Evolutionary conservation across 2,797 vertebrate genomes (phyloP), one percentile per base, ranked within the genome.

Genomic region (Hylomyscus alleni): DNA sequence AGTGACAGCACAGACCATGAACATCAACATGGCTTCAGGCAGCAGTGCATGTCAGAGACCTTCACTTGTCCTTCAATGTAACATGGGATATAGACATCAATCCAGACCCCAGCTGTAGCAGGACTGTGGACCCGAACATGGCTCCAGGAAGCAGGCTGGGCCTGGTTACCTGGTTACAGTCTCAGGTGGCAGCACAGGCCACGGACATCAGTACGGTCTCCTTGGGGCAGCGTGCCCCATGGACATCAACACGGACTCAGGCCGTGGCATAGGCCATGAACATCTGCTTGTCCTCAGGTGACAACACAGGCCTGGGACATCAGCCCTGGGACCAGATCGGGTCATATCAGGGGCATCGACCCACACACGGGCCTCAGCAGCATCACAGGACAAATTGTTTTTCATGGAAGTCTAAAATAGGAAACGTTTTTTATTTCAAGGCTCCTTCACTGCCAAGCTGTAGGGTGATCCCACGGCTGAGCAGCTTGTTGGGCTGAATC

Each of bases 81-180:
- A 72, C 19, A 72, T 0, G 0, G 67, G 69, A 1, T n/a, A 72
- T 37, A n/a, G 19, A 72, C 3, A 72, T 72, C 69, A 72, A 72
- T 7, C 19, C 17, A 72, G 19, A 72, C n/a, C 17, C 17, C 17
- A n/a, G 31, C 31, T 69, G 65, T 34, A 69, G 34, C 67, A 37
- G 34, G 17, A n/a, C 34, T 0, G 1, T 0, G 6, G 34, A 69
- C 15, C 6, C 2, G 31, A 26, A 24, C 10, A 62, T 26, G 6
- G n/a, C 17, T 37, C 17, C 67, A 37, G 34, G 67, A 69, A 72
- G 67, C 34, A 37, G n/a, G 17, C 67, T 72, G 67, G n/a, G 37
- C 34, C 17, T 37, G 3, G 34, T 17, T 37, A 72, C 67, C 15
- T n/a, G n/a, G n/a, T 17, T 69, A n/a, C 14, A 69, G 67, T n/a